Evolutionary conservation across 2,797 vertebrate species (phyloP).

Genomic region (Aselliscus stoliczkanus): DNA sequence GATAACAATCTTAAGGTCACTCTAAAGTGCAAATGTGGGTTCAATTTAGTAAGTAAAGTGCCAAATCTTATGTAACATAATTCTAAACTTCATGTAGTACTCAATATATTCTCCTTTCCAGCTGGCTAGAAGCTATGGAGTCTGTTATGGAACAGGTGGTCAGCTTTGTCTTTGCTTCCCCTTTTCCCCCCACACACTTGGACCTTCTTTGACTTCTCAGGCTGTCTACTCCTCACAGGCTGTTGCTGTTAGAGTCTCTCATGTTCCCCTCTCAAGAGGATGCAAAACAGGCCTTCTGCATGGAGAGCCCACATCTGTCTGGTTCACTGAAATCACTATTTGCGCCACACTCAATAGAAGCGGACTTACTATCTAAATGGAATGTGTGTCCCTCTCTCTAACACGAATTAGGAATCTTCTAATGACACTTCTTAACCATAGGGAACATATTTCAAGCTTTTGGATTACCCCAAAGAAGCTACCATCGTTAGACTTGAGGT

Average conservation of each 20-base stretch:
- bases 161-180: background rate
- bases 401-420: background rate
- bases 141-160: background rate
- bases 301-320: background rate
- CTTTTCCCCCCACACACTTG: background rate
- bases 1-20: background rate
- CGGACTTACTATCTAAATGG: background rate
- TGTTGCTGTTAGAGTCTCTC: background rate
- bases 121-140: background rate
- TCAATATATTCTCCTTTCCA: background rate
- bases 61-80: background rate
- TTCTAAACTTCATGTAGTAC: background rate
- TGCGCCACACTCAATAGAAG: background rate
- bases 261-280: background rate
- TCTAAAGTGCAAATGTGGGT: background rate
- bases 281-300: background rate
- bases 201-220: background rate
- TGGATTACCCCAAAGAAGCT: background rate
- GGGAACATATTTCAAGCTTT: background rate
- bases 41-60: background rate
- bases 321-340: background rate
- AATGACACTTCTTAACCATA: background rate
- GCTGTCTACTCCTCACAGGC: background rate
- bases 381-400: background rate
- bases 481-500: background rate